A percentile compares a stretch with the other conserved stretches of the same genome.
Conservation (phyloP, 2,888 invertebrate species). For the Drosophila macrospina region DNA sequence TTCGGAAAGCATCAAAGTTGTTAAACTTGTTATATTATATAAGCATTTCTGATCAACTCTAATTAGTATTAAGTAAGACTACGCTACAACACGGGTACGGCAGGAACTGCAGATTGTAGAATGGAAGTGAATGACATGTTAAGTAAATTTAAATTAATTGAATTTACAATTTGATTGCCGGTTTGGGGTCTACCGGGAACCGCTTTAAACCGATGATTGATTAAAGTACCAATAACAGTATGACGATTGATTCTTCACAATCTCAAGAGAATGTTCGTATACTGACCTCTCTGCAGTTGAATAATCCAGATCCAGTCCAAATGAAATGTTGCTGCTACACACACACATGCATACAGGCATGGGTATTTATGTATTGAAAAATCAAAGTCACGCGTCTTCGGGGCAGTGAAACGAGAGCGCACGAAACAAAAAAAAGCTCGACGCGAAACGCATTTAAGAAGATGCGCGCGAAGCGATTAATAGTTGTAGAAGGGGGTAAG, state of each 20-base stretch:
- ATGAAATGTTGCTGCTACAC: conserved; percentile 41
- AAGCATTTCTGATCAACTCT: neutral
- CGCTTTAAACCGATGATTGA: conserved; percentile 38
- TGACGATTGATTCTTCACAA: conserved; percentile 15
- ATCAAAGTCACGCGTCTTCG: conserved; percentile 55
- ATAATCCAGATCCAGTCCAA: conserved; percentile 48
- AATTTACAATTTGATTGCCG: conserved; percentile 47
- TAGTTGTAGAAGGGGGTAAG: conserved; percentile 11
- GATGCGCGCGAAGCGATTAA: conserved; percentile 59
- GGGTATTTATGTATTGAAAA: conserved; percentile 17
- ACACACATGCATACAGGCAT: conserved; percentile 20
- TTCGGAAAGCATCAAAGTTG: too few species aligned
- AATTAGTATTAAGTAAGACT: neutral
- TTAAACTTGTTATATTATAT: too few species aligned
- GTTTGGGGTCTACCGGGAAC: conserved; percentile 36
- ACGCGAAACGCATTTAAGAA: conserved; percentile 60
- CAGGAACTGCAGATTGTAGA: neutral
- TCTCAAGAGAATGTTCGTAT: conserved; percentile 7
- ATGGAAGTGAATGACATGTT: conserved; percentile 36
- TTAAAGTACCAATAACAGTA: conserved; percentile 17
- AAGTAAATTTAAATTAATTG: conserved; percentile 65
- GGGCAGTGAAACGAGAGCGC: conserved; percentile 42
- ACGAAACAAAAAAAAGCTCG: conserved; percentile 36
- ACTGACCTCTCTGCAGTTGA: conserved; percentile 64
- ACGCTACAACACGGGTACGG: neutral